Conservation (phyloP, 30 jellyfish, hydroid and myxozoan species). For the Clytia hemisphaerica region DNA sequence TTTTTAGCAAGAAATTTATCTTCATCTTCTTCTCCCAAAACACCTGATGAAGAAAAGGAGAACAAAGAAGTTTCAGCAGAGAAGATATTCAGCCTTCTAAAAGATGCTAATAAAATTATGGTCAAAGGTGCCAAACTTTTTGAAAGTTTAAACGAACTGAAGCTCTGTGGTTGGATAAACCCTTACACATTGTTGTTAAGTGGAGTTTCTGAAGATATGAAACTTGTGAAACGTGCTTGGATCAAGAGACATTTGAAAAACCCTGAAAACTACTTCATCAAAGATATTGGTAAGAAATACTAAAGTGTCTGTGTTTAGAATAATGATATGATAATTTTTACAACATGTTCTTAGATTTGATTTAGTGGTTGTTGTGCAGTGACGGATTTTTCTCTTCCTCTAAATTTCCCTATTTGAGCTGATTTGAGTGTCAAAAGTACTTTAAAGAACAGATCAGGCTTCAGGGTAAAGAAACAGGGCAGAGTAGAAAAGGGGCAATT, state of each 20-base stretch:
- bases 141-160: constrained; percentile 55
- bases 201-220: constrained; percentile 60
- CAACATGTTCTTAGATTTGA: too few species aligned
- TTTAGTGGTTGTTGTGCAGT: neutral
- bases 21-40: too few species aligned
- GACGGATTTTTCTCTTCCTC: neutral
- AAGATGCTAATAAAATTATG: constrained; percentile 47
- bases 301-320: neutral
- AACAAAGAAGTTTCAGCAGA: constrained; percentile 16
- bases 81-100: constrained; percentile 23
- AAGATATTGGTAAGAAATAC: constrained; percentile 71
- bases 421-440: too few species aligned
- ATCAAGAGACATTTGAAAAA: constrained; percentile 49
- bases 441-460: too few species aligned
- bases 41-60: neutral
- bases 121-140: constrained; percentile 45
- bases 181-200: constrained; percentile 52
- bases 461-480: too few species aligned
- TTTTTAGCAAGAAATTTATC: too few species aligned
- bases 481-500: too few species aligned
- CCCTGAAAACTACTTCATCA: constrained; percentile 53
- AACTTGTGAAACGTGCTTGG: constrained; percentile 61
- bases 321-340: too few species aligned
- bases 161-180: constrained; percentile 61
- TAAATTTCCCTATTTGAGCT: too few species aligned